Conservation (phyloP, 2,888 invertebrate species). For the Ditula angustiorana region DNA sequence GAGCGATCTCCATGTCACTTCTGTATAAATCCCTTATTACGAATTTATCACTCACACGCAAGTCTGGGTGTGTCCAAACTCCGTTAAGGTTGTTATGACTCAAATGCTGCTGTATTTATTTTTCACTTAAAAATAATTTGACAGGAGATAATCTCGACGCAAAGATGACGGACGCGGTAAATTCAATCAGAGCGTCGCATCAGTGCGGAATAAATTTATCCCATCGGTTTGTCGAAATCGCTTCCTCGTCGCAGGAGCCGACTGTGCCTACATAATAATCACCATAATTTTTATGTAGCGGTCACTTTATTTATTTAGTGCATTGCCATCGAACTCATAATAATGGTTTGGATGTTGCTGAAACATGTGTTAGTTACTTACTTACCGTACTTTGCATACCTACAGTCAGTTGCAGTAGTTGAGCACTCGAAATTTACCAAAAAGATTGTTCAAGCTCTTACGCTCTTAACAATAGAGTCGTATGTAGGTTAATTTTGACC, state of each 20-base stretch:
- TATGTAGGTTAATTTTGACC: too few species aligned
- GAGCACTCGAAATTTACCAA: too few species aligned
- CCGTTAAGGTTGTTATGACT: conserved; percentile 37
- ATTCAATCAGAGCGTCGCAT: conserved; percentile 43
- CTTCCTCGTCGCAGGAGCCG: conserved; percentile 34
- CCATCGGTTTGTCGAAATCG: conserved; percentile 42
- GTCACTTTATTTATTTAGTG: not conserved
- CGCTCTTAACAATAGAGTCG: too few species aligned
- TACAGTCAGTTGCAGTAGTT: too few species aligned
- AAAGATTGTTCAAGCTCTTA: too few species aligned
- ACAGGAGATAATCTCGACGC: conserved; percentile 37
- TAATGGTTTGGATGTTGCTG: conserved; percentile 21
- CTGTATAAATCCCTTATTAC: conserved; percentile 44
- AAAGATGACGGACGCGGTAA: conserved; percentile 40
- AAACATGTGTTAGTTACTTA: conserved; percentile 17
- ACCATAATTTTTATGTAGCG: conserved; percentile 11
- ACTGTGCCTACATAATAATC: conserved; percentile 30
- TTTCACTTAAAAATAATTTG: conserved; percentile 36
- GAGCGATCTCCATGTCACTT: conserved; percentile 46
- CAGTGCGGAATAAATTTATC: conserved; percentile 44
- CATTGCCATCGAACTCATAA: conserved; percentile 10
- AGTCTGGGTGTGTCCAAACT: not conserved
- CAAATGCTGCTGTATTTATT: conserved; percentile 27
- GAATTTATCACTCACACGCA: conserved; percentile 41
- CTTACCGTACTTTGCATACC: too few species aligned